A percentile compares a stretch with the other conserved stretches of the same genome.
Conservation (phyloP, 2,113 vertebrate genomes). For the Passer domesticus region DNA sequence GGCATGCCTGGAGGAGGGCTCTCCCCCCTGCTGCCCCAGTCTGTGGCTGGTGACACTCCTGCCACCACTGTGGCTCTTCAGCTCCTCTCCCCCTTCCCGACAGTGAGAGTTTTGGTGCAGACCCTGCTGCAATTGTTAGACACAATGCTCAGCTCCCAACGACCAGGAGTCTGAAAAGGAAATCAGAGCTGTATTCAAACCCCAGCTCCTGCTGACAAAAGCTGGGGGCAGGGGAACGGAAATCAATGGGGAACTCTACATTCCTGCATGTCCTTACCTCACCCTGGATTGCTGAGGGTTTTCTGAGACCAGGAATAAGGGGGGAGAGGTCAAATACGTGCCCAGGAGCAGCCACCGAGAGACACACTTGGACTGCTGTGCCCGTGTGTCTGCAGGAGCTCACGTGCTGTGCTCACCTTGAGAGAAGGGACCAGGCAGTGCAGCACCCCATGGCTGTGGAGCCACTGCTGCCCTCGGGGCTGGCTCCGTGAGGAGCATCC, state of each 20-base stretch:
- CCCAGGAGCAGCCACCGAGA: background rate
- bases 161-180: slow-evolving; percentile 6
- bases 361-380: background rate
- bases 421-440: background rate
- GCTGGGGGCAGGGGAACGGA: background rate
- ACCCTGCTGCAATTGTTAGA: background rate
- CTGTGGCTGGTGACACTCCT: background rate
- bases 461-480: rapidly evolving
- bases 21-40: background rate
- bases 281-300: background rate
- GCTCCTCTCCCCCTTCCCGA: rapidly evolving
- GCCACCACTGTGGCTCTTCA: background rate
- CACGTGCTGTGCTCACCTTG: rapidly evolving
- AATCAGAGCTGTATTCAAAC: slow-evolving; percentile 27
- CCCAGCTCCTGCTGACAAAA: slow-evolving; percentile 18
- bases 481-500: background rate
- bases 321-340: rapidly evolving
- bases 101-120: background rate
- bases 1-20: background rate
- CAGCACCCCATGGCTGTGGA: rapidly evolving
- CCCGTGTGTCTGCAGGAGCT: background rate
- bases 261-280: background rate
- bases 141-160: background rate
- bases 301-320: background rate
- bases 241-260: background rate